A percentile compares a stretch with the other conserved stretches of the same genome.
Conservation (phyloP, 2,888 invertebrate species). For the Leuctra nigra region DNA sequence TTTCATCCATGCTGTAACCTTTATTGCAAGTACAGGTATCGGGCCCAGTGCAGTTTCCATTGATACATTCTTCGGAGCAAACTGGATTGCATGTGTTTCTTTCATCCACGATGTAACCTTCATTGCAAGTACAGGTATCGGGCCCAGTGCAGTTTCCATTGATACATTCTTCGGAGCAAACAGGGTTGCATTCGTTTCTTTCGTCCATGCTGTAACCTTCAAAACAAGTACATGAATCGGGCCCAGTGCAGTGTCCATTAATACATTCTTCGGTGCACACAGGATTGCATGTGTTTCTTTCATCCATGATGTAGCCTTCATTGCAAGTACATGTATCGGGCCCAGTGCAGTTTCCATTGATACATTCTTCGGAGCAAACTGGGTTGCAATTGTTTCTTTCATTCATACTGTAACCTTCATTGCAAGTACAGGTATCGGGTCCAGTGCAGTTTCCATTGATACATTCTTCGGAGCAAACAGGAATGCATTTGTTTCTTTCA, state of each 20-base stretch:
- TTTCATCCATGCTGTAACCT: neutral
- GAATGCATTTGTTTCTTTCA: constrained; percentile 43
- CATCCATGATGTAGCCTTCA: neutral
- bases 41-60: constrained; percentile 46
- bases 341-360: constrained; percentile 12
- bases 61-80: constrained; percentile 37
- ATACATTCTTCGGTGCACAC: constrained; percentile 35
- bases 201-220: constrained; percentile 9
- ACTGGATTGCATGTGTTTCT: constrained; percentile 36
- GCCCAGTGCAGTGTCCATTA: constrained; percentile 33
- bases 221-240: constrained; percentile 32
- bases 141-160: constrained; percentile 29
- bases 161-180: constrained; percentile 35
- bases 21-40: constrained; percentile 40
- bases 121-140: constrained; percentile 30
- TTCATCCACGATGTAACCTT: constrained; percentile 26
- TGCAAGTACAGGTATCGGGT: constrained; percentile 28
- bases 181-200: constrained; percentile 35
- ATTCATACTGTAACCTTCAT: constrained; percentile 26
- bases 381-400: neutral
- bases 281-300: constrained; percentile 28
- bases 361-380: neutral
- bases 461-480: constrained; percentile 42
- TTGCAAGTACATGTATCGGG: constrained; percentile 18
- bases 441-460: constrained; percentile 20